Percentiles rank a stretch among this genome's conserved stretches.
Evolutionary conservation across 2,888 invertebrate genomes (phyloP).

Genomic region (Subacronicta megacephala): DNA sequence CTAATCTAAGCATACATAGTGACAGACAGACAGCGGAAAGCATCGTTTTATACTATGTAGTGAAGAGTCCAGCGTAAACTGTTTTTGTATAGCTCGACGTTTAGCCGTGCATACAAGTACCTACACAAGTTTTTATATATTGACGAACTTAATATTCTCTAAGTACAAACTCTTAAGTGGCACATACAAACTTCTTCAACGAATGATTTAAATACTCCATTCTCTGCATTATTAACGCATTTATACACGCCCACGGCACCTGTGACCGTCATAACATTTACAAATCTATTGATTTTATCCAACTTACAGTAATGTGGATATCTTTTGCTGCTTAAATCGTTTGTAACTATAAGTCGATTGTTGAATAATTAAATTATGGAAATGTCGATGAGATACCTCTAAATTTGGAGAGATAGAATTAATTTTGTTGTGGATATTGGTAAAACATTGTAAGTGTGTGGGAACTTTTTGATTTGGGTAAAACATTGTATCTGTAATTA

Average conservation of each 20-base stretch:
- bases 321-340: conserved; percentile 13
- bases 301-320: conserved; percentile 19
- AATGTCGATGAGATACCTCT: conserved; percentile 37
- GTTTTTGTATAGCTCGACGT: too few relatives aligned
- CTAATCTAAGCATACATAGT: too few relatives aligned
- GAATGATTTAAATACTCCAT: conserved; percentile 29
- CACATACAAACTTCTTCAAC: conserved; percentile 25
- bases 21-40: too few relatives aligned
- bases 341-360: conserved; percentile 17
- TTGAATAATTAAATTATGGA: conserved; percentile 46
- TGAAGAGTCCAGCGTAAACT: too few relatives aligned
- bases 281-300: conserved; percentile 47
- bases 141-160: conserved; percentile 4
- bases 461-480: conserved; percentile 19
- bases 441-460: conserved; percentile 22
- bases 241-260: conserved; percentile 36
- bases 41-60: too few relatives aligned
- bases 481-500: conserved; percentile 4
- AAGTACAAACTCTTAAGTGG: conserved; percentile 9
- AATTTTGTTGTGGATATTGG: conserved; percentile 25
- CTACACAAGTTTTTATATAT: background rate
- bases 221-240: conserved; percentile 25
- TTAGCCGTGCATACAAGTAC: too few relatives aligned
- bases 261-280: conserved; percentile 44
- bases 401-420: conserved; percentile 35